These are phyloP conservation scores for Chironomus striatipennis DNA, from an alignment of 1,140 invertebrate genomes.

Conservation along the genomic window DNA sequence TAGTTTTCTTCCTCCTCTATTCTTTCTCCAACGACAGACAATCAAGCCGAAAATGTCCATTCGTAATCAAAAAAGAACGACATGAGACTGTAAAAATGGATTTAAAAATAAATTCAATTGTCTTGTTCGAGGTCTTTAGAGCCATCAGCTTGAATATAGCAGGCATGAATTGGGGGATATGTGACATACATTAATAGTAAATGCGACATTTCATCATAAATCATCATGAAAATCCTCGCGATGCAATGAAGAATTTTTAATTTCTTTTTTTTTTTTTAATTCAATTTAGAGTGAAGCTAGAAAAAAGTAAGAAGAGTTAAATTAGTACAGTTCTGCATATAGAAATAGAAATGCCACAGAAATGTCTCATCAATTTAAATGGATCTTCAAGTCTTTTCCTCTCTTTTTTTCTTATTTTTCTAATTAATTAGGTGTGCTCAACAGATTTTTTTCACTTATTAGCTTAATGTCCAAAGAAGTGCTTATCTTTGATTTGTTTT, in stretches of 20 bases:
- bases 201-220: background rate
- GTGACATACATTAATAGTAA: background rate
- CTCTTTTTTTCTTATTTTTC: background rate
- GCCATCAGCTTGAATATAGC: background rate
- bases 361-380: constrained; percentile 2
- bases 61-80: constrained; percentile 2
- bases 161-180: background rate
- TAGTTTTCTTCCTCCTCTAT: background rate
- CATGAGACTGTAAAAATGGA: constrained; percentile 6
- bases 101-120: constrained; percentile 23
- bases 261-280: background rate
- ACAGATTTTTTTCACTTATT: too few relatives aligned
- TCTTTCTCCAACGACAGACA: background rate
- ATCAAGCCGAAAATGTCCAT: background rate
- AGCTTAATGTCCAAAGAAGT: too few relatives aligned
- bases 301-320: background rate
- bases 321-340: background rate
- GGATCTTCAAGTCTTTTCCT: background rate
- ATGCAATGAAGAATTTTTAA: background rate
- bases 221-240: background rate
- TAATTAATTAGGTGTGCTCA: constrained; percentile 21
- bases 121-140: background rate
- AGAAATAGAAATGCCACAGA: background rate
- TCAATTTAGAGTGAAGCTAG: too few relatives aligned
- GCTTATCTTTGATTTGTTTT: too few relatives aligned